phyloP scores from a whole-genome alignment of 2,113 vertebrate genomes.

The Chitala chitala region DNA sequence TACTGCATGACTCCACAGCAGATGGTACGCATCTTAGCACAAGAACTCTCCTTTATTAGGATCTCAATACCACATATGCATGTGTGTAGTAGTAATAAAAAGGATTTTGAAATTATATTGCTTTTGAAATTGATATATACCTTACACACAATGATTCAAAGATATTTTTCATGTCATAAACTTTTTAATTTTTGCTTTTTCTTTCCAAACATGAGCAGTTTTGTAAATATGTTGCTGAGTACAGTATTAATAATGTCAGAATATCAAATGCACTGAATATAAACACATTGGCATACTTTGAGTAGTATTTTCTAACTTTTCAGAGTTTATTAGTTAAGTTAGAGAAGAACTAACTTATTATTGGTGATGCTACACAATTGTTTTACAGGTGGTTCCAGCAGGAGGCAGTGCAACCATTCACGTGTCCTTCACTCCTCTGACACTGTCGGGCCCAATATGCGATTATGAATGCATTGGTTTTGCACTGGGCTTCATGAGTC shows the following conservation, averaged over 20 bases:
- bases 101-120: too few relatives aligned
- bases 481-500: constrained; percentile 76
- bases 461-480: constrained; percentile 61
- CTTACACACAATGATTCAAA: too few relatives aligned
- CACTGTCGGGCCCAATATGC: constrained; percentile 44
- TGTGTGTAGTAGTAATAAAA: too few relatives aligned
- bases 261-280: neutral
- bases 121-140: too few relatives aligned
- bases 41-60: too few relatives aligned
- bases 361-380: too few relatives aligned
- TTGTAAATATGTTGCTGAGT: neutral
- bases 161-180: too few relatives aligned
- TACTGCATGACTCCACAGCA: constrained; percentile 79
- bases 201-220: too few relatives aligned
- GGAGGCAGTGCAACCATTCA: constrained; percentile 61
- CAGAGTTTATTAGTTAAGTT: too few relatives aligned
- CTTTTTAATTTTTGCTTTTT: too few relatives aligned
- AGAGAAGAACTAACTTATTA: too few relatives aligned
- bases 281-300: neutral
- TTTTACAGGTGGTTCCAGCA: constrained; percentile 76
- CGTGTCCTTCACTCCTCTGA: constrained; percentile 74
- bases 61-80: too few relatives aligned
- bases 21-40: constrained; percentile 58
- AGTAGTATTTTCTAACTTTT: neutral
- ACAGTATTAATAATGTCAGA: neutral